phyloP scores from a whole-genome alignment of 2,888 invertebrate genomes.

The Alviniconcha strummeri region DNA sequence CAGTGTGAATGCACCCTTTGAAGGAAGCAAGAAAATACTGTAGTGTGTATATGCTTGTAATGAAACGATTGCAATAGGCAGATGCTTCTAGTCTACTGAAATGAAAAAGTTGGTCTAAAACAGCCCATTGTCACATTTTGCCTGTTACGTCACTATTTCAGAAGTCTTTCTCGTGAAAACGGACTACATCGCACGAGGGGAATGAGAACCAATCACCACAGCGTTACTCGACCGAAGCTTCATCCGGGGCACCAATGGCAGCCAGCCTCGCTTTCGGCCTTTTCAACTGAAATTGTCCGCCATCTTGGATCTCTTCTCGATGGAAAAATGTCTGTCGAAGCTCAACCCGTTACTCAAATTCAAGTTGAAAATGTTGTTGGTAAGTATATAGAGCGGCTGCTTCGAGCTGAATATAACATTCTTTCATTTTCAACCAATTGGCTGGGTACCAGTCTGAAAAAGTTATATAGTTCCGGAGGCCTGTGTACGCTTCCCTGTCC shows the following conservation, averaged over 20 bases:
- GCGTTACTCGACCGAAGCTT: constrained; percentile 25
- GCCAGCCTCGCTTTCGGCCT: constrained; percentile 36
- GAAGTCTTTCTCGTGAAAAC: not conserved
- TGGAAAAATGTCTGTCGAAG: constrained; percentile 65
- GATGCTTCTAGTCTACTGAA: too few species aligned
- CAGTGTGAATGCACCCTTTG: too few species aligned
- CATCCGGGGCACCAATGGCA: constrained; percentile 37
- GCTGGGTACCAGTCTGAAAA: constrained; percentile 33
- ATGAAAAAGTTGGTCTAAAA: too few species aligned
- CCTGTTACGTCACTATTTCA: too few species aligned
- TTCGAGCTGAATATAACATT: not conserved
- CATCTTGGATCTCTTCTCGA: constrained; percentile 45
- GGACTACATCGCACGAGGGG: constrained; percentile 34
- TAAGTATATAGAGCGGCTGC: constrained; percentile 39
- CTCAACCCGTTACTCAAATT: constrained; percentile 56
- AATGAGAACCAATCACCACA: constrained; percentile 34
- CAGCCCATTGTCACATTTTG: too few species aligned
- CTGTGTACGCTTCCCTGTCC: constrained; percentile 38
- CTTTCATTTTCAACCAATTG: not conserved
- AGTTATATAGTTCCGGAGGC: constrained; percentile 48
- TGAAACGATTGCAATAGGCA: too few species aligned
- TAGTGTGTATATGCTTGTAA: too few species aligned
- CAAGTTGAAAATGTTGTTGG: constrained; percentile 65
- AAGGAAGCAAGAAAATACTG: too few species aligned
- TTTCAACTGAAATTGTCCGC: constrained; percentile 36